Percentiles rank a stretch among this genome's conserved stretches.
phyloP scores from a whole-genome alignment of 2,113 vertebrate genomes.

The Hirundichthys speculiger region DNA sequence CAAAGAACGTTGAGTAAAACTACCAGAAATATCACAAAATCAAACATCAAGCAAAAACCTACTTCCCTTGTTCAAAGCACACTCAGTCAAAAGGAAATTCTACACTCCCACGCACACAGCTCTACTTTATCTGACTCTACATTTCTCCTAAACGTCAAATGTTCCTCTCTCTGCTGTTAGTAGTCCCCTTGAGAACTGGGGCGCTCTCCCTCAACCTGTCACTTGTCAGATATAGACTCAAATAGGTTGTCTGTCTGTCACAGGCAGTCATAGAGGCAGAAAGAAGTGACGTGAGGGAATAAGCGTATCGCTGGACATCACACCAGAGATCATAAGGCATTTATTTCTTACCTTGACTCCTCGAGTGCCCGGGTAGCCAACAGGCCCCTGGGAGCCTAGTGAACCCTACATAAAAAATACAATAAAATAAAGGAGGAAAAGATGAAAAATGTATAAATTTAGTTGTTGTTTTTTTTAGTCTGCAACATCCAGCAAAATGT shows the following conservation, averaged over 20 bases:
- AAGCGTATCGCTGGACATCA: conserved; percentile 31
- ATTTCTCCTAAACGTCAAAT: conserved; percentile 55
- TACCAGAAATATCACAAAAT: conserved; percentile 3
- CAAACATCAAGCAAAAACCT: conserved; percentile 15
- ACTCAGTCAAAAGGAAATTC: conserved; percentile 26
- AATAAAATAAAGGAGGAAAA: background rate
- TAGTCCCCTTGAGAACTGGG: conserved; percentile 48
- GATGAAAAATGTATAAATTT: background rate
- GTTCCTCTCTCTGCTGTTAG: conserved; percentile 39
- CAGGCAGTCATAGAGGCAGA: conserved; percentile 6
- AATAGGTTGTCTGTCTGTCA: conserved; percentile 65
- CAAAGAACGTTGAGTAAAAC: conserved; percentile 3
- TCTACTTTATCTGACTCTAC: conserved; percentile 22
- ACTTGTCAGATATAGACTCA: conserved; percentile 59
- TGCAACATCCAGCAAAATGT: background rate
- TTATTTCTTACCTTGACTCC: conserved; percentile 89
- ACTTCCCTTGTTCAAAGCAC: conserved; percentile 19
- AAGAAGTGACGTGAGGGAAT: conserved; percentile 15
- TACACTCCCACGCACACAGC: conserved; percentile 8
- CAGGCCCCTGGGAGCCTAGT: conserved; percentile 83
- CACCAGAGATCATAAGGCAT: conserved; percentile 16
- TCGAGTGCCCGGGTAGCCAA: conserved; percentile 89
- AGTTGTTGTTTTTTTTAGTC: background rate
- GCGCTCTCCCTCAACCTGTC: conserved; percentile 50
- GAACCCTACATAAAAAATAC: conserved; percentile 80